These are phyloP conservation scores for Protophormia terraenovae DNA, from an alignment of 2,888 invertebrate genomes.

Conservation along the genomic window DNA sequence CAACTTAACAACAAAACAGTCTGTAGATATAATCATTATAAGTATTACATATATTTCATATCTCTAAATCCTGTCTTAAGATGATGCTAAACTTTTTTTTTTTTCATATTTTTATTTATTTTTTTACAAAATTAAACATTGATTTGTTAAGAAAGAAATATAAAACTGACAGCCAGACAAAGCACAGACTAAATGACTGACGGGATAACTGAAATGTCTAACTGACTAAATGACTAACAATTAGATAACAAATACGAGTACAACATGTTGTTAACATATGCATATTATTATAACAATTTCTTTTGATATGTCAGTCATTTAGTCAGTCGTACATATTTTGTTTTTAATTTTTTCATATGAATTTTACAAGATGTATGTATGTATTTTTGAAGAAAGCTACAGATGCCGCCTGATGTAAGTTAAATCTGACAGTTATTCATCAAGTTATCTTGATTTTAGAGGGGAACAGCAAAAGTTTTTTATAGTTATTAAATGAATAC, in stretches of 20 bases:
- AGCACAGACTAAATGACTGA: conserved; percentile 12
- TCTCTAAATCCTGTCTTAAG: neutral
- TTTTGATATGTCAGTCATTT: conserved; percentile 47
- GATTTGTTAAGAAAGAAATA: conserved; percentile 13
- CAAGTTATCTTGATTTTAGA: conserved; percentile 36
- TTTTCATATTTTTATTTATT: no score
- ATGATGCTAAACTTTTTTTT: neutral
- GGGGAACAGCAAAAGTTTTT: neutral
- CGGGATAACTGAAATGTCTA: neutral
- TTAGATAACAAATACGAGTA: conserved; percentile 3
- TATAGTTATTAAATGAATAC: conserved; percentile 18
- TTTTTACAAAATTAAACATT: conserved; percentile 37
- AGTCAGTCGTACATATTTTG: conserved; percentile 16
- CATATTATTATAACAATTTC: neutral
- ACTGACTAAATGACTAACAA: neutral
- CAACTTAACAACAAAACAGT: neutral
- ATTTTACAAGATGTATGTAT: conserved; percentile 1
- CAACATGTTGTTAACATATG: conserved; percentile 49
- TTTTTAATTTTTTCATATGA: neutral
- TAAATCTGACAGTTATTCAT: conserved; percentile 50
- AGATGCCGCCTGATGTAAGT: conserved; percentile 23
- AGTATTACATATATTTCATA: no score
- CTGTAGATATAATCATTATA: neutral
- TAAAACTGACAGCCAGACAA: conserved; percentile 18
- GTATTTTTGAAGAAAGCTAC: conserved; percentile 6